Evolutionary conservation across 1,140 invertebrate genomes (phyloP).

Genomic region (Hesperophylax magnus): DNA sequence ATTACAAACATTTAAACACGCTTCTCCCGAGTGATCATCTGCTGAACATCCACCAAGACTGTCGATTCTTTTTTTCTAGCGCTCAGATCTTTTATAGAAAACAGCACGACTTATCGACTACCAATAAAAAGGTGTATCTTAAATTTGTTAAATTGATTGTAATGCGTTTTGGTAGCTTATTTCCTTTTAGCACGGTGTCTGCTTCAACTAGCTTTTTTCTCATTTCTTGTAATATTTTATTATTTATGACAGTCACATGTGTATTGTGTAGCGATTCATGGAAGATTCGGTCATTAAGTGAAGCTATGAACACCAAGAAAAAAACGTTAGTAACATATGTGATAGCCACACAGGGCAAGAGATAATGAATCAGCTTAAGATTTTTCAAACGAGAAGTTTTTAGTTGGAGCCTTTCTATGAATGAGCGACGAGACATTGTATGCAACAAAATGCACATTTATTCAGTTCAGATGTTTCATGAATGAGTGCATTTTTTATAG

Average conservation of each 20-base stretch:
- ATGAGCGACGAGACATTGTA: background rate
- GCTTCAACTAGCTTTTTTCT: conserved; percentile 4
- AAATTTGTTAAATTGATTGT: background rate
- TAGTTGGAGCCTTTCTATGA: background rate
- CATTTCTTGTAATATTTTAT: background rate
- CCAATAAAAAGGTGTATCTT: background rate
- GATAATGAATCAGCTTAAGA: background rate
- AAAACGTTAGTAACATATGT: conserved; percentile 10
- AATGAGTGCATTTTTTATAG: conserved; percentile 37
- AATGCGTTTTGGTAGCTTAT: too few relatives aligned
- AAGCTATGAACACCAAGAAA: background rate
- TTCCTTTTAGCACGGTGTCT: background rate
- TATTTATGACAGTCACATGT: conserved; percentile 37
- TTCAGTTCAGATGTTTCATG: conserved; percentile 48
- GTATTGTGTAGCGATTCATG: conserved; percentile 29
- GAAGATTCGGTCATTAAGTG: conserved; percentile 32
- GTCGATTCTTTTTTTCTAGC: background rate
- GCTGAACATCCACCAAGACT: background rate
- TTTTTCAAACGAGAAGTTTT: background rate
- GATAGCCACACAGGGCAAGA: background rate
- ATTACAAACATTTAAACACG: background rate
- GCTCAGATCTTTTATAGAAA: background rate
- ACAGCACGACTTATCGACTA: background rate
- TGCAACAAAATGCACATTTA: background rate
- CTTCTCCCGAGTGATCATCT: background rate